phyloP scores from a whole-genome alignment of 2,797 vertebrate genomes.

The Acanthis flammea region DNA sequence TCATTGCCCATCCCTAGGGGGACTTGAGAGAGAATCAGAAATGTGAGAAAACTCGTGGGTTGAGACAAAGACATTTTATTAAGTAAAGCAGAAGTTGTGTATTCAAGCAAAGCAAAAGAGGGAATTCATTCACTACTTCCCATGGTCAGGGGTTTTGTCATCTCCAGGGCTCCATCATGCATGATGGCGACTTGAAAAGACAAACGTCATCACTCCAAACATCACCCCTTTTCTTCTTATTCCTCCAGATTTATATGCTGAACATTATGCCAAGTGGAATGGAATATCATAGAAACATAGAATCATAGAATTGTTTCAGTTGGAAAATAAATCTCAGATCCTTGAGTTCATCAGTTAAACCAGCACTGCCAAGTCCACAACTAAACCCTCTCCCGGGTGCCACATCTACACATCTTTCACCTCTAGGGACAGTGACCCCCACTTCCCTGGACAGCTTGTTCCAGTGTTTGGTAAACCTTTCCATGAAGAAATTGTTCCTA shows the following conservation, averaged over 20 bases:
- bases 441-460: not conserved
- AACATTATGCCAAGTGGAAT: not conserved
- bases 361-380: not conserved
- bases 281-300: not conserved
- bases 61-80: not conserved
- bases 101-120: not conserved
- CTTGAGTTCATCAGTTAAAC: not conserved
- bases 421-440: too few species aligned
- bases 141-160: not conserved
- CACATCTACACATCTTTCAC: not conserved
- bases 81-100: not conserved
- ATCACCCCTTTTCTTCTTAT: not conserved
- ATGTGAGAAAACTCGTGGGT: not conserved
- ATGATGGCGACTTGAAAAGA: not conserved
- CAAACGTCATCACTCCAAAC: accelerated
- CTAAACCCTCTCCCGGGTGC: too few species aligned
- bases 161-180: not conserved
- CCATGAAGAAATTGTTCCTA: not conserved
- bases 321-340: not conserved
- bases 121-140: not conserved
- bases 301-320: not conserved
- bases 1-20: not conserved
- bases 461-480: not conserved
- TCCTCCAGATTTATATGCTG: not conserved
- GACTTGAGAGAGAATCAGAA: not conserved